A percentile compares a stretch with the other conserved stretches of the same genome.
Conservation (phyloP, 1,140 invertebrate species). For the Chrysoperla carnea region DNA sequence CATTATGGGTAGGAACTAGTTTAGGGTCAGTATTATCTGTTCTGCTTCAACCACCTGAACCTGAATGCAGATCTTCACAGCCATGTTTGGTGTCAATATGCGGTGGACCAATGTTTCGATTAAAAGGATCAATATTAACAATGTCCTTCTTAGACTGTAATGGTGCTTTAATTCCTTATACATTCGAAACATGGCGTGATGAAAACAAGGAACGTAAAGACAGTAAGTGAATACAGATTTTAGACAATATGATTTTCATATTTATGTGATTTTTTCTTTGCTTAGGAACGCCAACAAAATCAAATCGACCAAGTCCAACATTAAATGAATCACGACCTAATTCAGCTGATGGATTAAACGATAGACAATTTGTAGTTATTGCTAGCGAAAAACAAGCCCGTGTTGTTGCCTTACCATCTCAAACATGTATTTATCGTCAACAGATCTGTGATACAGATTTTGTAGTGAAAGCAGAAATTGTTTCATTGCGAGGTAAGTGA, state of each 20-base stretch:
- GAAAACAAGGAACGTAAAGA: slow-evolving; percentile 49
- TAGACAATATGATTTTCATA: not conserved
- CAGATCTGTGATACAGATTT: slow-evolving; percentile 75
- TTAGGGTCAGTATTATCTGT: slow-evolving; percentile 87
- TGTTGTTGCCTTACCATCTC: slow-evolving; percentile 84
- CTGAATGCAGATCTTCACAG: slow-evolving; percentile 65
- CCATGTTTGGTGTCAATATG: slow-evolving; percentile 80
- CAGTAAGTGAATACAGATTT: slow-evolving; percentile 26
- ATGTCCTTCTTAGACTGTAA: slow-evolving; percentile 93
- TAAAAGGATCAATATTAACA: slow-evolving; percentile 83
- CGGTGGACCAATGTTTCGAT: slow-evolving; percentile 81
- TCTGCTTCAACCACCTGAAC: slow-evolving; percentile 66
- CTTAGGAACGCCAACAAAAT: slow-evolving; percentile 41
- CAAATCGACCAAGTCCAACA: slow-evolving; percentile 58
- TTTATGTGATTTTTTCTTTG: slow-evolving; percentile 3
- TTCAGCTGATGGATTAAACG: slow-evolving; percentile 37
- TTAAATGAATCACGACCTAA: slow-evolving; percentile 26
- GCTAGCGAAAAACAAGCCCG: slow-evolving; percentile 90
- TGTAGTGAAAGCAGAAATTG: slow-evolving; percentile 86
- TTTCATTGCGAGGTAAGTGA: slow-evolving; percentile 71
- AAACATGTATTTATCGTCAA: slow-evolving; percentile 76
- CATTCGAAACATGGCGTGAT: slow-evolving; percentile 76
- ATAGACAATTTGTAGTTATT: slow-evolving; percentile 84
- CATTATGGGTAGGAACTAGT: slow-evolving; percentile 91
- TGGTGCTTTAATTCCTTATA: slow-evolving; percentile 68